A percentile compares a stretch with the other conserved stretches of the same genome.
Evolutionary conservation across 2,797 vertebrate species (phyloP).

Genomic region (Falco rusticolus): DNA sequence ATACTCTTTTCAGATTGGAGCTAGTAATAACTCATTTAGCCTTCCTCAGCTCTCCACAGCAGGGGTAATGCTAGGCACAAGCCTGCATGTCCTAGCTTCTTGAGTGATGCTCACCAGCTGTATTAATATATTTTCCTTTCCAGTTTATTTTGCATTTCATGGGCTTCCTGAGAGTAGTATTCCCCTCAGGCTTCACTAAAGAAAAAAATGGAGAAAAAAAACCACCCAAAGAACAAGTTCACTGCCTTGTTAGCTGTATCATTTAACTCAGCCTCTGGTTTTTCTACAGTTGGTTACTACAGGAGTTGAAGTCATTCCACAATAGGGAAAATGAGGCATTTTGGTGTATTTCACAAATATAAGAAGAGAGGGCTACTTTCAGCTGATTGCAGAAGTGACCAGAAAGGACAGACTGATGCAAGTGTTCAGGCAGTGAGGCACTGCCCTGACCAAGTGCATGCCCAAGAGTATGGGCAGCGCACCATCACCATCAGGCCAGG

Average conservation of each 20-base stretch:
- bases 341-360: not conserved
- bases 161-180: not conserved
- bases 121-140: not conserved
- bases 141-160: not conserved
- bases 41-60: not conserved
- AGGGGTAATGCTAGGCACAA: not conserved
- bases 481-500: not conserved
- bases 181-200: not conserved
- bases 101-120: not conserved
- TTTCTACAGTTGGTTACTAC: not conserved
- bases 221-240: not conserved
- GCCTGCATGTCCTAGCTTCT: not conserved
- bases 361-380: not conserved
- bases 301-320: not conserved
- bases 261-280: not conserved
- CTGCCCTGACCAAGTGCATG: fast-evolving
- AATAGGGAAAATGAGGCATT: not conserved
- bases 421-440: not conserved
- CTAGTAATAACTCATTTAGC: fast-evolving
- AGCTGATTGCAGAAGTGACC: not conserved
- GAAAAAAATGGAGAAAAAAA: fast-evolving
- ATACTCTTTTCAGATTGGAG: not conserved
- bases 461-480: not conserved
- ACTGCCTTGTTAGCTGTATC: not conserved
- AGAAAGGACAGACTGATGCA: fast-evolving